phyloP scores from a whole-genome alignment of 2,113 vertebrate genomes.

The Tetraodon nigroviridis region DNA sequence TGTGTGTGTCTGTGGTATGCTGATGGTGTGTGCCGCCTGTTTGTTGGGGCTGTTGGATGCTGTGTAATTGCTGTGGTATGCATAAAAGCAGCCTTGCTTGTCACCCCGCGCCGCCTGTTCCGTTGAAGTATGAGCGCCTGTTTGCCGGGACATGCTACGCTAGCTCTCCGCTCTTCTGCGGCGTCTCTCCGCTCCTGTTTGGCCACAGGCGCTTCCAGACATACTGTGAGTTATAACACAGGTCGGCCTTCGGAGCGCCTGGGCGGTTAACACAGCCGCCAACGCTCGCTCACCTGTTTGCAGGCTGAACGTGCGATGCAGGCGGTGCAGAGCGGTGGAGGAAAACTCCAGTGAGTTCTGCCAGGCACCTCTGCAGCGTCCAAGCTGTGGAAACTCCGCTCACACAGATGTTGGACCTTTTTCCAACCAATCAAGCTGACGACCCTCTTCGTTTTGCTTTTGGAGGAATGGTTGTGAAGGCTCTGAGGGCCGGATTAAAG shows the following conservation, averaged over 20 bases:
- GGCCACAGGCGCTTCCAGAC: slow-evolving; percentile 72
- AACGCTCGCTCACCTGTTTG: too few species aligned
- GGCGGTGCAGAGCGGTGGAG: too few species aligned
- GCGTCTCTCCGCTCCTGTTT: too few species aligned
- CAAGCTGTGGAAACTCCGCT: background rate
- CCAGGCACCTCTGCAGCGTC: background rate
- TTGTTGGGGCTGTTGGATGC: slow-evolving; percentile 41
- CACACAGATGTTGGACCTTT: too few species aligned
- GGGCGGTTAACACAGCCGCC: too few species aligned
- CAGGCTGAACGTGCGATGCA: too few species aligned
- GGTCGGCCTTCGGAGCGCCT: slow-evolving; percentile 73
- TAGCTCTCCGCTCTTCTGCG: slow-evolving; percentile 53
- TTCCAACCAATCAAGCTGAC: too few species aligned
- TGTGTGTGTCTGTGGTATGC: slow-evolving; percentile 32
- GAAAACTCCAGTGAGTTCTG: too few species aligned
- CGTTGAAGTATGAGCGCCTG: slow-evolving; percentile 61
- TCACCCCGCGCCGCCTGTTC: slow-evolving; percentile 1
- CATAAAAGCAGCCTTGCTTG: slow-evolving; percentile 47
- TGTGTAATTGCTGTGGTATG: slow-evolving; percentile 67
- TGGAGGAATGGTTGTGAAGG: too few species aligned
- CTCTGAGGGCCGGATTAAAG: too few species aligned
- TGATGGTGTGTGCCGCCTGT: slow-evolving; percentile 35
- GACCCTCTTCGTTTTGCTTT: too few species aligned
- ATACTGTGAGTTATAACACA: slow-evolving; percentile 79
- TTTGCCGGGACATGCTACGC: slow-evolving; percentile 88